Percentiles rank a stretch among this genome's conserved stretches.
These are phyloP conservation scores for Euborellia annulipes DNA, from an alignment of 1,140 invertebrate genomes.

Conservation along the genomic window DNA sequence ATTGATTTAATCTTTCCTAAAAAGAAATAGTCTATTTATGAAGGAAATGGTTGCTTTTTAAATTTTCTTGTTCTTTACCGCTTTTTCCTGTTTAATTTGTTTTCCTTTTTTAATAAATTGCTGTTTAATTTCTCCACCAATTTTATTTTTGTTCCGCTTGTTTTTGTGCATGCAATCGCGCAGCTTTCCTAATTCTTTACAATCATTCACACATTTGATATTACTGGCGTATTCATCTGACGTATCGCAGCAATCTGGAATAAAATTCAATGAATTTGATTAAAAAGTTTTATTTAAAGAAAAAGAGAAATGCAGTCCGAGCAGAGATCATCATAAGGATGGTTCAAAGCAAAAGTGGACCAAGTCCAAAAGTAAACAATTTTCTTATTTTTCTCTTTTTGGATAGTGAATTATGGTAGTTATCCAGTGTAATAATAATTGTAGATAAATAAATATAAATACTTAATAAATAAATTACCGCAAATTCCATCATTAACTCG, in stretches of 20 bases:
- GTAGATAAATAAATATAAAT: too few species aligned
- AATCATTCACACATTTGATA: slow-evolving; percentile 56
- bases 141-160: slow-evolving; percentile 52
- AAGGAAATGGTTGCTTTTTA: too few species aligned
- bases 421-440: too few species aligned
- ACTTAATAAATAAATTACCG: too few species aligned
- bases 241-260: slow-evolving; percentile 88
- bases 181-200: slow-evolving; percentile 61
- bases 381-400: too few species aligned
- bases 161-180: slow-evolving; percentile 55
- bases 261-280: too few species aligned
- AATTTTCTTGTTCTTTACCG: slow-evolving; percentile 22
- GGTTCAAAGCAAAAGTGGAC: too few species aligned
- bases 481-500: slow-evolving; percentile 94
- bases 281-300: too few species aligned
- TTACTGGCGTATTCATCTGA: slow-evolving; percentile 69
- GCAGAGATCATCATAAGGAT: too few species aligned
- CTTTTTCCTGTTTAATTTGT: slow-evolving; percentile 52
- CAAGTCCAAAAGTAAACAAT: too few species aligned
- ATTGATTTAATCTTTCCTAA: slow-evolving; percentile 40
- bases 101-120: slow-evolving; percentile 66
- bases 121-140: slow-evolving; percentile 58
- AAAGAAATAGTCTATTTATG: slow-evolving; percentile 7
- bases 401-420: too few species aligned
- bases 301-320: too few species aligned